Evolutionary conservation across 2,797 vertebrate species (phyloP).

Genomic region (Hybognathus amarus): DNA sequence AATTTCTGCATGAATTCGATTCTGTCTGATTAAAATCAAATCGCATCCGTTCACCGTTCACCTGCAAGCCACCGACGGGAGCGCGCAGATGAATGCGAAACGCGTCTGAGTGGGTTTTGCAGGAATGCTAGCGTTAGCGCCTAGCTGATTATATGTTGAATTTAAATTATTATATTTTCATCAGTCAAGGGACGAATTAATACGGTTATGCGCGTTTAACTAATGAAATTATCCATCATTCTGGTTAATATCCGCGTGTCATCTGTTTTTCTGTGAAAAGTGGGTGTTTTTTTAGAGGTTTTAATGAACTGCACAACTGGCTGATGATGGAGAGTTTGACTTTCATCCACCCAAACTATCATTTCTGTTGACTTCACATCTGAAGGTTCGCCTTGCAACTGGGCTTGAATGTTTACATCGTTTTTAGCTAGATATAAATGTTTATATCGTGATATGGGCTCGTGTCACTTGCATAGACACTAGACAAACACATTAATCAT

Average conservation of each 20-base stretch:
- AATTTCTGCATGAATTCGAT: background rate
- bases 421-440: background rate
- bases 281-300: background rate
- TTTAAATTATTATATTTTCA: conserved; percentile 15
- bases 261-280: background rate
- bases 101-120: conserved; percentile 6
- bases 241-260: background rate
- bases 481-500: conserved; percentile 7
- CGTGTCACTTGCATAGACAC: background rate
- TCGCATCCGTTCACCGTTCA: conserved; percentile 27
- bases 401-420: conserved; percentile 3
- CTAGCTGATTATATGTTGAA: background rate
- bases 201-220: background rate
- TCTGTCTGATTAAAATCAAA: background rate
- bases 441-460: background rate
- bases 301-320: conserved; percentile 33
- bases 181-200: background rate
- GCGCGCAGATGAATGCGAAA: conserved; percentile 20
- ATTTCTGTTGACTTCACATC: background rate
- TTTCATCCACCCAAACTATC: conserved; percentile 19
- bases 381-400: background rate
- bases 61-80: conserved; percentile 5
- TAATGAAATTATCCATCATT: background rate
- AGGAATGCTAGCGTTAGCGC: conserved; percentile 37
- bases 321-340: conserved; percentile 41